Percentiles rank a stretch among this genome's conserved stretches.
These are phyloP conservation scores for Coptotermes formosanus DNA, from an alignment of 1,140 invertebrate genomes.

Conservation along the genomic window DNA sequence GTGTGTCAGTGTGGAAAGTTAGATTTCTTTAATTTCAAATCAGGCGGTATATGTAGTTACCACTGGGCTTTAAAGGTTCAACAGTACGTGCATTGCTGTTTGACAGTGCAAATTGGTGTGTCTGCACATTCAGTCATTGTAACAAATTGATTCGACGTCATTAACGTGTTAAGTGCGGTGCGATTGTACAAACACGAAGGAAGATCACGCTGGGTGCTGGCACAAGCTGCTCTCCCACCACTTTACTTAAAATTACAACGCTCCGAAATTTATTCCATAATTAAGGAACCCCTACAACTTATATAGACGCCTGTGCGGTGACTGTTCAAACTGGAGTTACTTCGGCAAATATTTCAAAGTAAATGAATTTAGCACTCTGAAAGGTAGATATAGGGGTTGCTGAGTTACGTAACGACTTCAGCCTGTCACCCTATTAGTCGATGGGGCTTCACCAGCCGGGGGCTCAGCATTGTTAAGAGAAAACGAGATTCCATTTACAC, in stretches of 20 bases:
- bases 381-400: neutral
- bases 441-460: neutral
- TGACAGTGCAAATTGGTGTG: no score
- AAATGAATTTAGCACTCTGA: neutral
- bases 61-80: no score
- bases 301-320: neutral
- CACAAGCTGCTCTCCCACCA: neutral
- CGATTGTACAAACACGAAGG: neutral
- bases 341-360: neutral
- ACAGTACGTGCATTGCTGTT: no score
- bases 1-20: no score
- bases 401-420: neutral
- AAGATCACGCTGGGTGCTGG: neutral
- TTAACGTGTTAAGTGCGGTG: neutral
- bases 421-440: neutral
- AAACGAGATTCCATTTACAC: conserved; percentile 11
- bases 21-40: no score
- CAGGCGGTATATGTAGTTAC: no score
- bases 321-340: neutral
- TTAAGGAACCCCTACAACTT: neutral
- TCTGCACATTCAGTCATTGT: neutral
- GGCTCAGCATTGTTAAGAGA: neutral
- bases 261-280: neutral
- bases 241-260: neutral
- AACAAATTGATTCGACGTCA: neutral